Evolutionary conservation across 2,113 vertebrate species (phyloP).

Genomic region (Neodontobutis hainanensis): DNA sequence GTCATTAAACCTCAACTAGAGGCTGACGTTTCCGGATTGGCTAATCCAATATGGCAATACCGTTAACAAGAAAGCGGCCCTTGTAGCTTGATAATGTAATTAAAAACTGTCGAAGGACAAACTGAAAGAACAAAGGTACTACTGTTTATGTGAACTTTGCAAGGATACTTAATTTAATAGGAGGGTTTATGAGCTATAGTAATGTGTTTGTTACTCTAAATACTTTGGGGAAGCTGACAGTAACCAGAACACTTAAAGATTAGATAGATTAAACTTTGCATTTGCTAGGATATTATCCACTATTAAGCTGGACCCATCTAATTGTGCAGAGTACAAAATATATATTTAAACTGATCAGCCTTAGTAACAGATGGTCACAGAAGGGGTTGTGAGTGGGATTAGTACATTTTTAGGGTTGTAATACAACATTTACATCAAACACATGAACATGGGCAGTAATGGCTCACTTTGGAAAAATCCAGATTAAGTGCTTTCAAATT

Average conservation of each 20-base stretch:
- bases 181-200: neutral
- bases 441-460: too few species aligned
- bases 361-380: neutral
- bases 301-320: neutral
- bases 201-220: too few species aligned
- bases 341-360: conserved; percentile 6
- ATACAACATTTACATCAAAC: too few species aligned
- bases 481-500: too few species aligned
- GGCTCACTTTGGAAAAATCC: too few species aligned
- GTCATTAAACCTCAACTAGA: conserved; percentile 26
- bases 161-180: neutral
- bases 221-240: neutral
- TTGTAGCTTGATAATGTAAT: conserved; percentile 26
- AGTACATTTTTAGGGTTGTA: too few species aligned
- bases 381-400: neutral
- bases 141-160: neutral
- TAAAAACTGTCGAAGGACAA: conserved; percentile 17
- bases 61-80: conserved; percentile 13
- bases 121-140: conserved; percentile 17
- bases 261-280: neutral
- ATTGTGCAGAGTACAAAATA: neutral
- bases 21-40: neutral
- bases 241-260: neutral
- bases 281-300: neutral
- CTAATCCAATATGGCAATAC: conserved; percentile 28